Conservation (phyloP, 2,888 invertebrate genomes). For the Drosophila aldrichi region DNA sequence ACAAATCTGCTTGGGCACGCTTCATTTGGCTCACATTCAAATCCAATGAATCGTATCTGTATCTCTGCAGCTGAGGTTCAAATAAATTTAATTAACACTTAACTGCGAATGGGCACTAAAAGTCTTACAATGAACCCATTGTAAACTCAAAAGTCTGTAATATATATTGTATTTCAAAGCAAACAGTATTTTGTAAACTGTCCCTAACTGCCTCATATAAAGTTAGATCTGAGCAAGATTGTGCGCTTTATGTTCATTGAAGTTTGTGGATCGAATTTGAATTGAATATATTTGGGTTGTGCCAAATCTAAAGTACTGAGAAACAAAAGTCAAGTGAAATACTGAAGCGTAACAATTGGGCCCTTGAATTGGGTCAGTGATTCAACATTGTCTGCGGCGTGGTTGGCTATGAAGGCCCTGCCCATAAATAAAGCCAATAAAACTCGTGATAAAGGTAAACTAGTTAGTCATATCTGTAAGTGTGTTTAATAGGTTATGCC, state of each 20-base stretch:
- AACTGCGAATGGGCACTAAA: conserved; percentile 50
- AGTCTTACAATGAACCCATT: conserved; percentile 44
- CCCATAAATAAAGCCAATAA: conserved; percentile 49
- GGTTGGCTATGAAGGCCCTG: conserved; percentile 19
- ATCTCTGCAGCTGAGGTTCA: conserved; percentile 27
- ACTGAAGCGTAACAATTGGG: conserved; percentile 44
- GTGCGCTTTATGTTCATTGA: background rate
- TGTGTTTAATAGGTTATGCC: background rate
- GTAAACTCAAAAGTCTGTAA: conserved; percentile 15
- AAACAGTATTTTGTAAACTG: background rate
- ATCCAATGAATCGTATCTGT: conserved; percentile 33
- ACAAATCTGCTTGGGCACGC: conserved; percentile 64
- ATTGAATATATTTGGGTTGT: background rate
- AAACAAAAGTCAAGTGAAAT: conserved; percentile 49
- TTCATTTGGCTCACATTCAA: conserved; percentile 66
- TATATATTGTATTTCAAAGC: background rate
- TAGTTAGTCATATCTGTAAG: conserved; percentile 39
- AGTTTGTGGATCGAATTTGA: background rate
- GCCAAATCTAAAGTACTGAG: background rate
- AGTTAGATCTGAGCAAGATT: background rate
- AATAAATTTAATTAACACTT: conserved; percentile 76
- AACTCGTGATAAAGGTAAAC: conserved; percentile 57
- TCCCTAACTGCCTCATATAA: background rate
- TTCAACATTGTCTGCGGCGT: too few species aligned
- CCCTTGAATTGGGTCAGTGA: conserved; percentile 61